Evolutionary conservation across 1,140 invertebrate genomes (phyloP).

Genomic region (Spodoptera frugiperda): DNA sequence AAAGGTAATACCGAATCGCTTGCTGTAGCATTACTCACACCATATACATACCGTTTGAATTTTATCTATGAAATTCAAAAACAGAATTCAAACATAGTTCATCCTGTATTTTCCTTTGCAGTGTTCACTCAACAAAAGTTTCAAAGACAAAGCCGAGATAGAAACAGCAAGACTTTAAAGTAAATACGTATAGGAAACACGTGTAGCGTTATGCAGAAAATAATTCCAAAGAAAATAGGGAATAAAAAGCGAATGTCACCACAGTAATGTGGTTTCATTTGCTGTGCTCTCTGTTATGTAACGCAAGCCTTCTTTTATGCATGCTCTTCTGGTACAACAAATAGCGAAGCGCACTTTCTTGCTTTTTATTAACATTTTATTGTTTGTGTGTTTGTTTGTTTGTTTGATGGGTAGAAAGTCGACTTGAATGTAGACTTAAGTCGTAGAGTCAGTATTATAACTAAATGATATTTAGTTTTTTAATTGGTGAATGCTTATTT

Average conservation of each 20-base stretch:
- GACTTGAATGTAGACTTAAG: too few species aligned
- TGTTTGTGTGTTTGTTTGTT: conserved; percentile 1
- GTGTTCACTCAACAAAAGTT: conserved; percentile 6
- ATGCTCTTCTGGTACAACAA: conserved; percentile 23
- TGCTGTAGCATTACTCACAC: too few species aligned
- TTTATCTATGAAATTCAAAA: conserved; percentile 2
- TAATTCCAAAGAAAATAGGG: conserved; percentile 30
- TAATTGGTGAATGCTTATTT: too few species aligned
- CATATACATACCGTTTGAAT: neutral
- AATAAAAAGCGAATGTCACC: conserved; percentile 46
- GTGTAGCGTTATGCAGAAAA: conserved; percentile 41
- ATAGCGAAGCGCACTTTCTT: conserved; percentile 24
- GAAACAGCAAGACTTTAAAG: conserved; percentile 21
- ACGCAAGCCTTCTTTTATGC: conserved; percentile 42
- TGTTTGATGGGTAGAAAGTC: neutral
- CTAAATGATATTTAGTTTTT: too few species aligned
- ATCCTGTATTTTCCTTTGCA: conserved; percentile 3
- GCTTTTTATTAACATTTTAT: conserved; percentile 17
- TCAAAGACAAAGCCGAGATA: conserved; percentile 8
- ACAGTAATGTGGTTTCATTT: conserved; percentile 46
- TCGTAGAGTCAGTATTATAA: too few species aligned
- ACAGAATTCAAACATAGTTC: conserved; percentile 1
- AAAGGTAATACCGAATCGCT: too few species aligned
- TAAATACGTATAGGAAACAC: conserved; percentile 24
- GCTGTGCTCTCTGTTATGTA: conserved; percentile 21